phyloP scores from a whole-genome alignment of 1,140 invertebrate genomes.

The Drosophila nebulosa region DNA sequence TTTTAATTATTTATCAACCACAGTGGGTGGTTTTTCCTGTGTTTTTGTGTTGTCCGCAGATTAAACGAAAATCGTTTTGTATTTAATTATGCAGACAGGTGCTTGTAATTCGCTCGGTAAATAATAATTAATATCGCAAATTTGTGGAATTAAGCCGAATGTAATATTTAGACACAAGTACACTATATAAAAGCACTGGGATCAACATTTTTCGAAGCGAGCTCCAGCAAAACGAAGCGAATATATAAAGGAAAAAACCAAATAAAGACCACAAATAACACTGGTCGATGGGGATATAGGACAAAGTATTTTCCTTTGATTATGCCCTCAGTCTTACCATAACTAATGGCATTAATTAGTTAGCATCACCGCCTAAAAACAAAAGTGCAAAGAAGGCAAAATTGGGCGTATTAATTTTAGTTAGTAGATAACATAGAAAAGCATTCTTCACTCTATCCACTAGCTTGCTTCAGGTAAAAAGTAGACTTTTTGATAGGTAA shows the following conservation, averaged over 20 bases:
- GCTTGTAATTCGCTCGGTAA: conserved; percentile 52
- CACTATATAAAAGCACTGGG: not conserved
- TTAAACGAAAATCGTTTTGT: conserved; percentile 74
- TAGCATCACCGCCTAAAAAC: too few species aligned
- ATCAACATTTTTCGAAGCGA: not conserved
- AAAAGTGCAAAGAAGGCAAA: too few species aligned
- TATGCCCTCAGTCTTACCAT: too few species aligned
- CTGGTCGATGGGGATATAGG: too few species aligned
- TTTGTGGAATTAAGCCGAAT: not conserved
- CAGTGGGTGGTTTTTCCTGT: conserved; percentile 39
- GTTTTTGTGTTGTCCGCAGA: conserved; percentile 44
- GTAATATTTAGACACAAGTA: not conserved
- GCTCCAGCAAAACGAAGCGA: too few species aligned
- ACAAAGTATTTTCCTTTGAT: not conserved
- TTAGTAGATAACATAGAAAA: too few species aligned
- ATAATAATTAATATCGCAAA: conserved; percentile 14
- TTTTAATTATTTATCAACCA: conserved; percentile 71
- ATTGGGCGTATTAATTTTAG: too few species aligned
- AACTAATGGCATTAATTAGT: too few species aligned
- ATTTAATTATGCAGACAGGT: conserved; percentile 76
- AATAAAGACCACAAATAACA: not conserved
- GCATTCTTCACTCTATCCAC: too few species aligned
- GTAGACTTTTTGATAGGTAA: too few species aligned
- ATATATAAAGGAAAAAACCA: too few species aligned
- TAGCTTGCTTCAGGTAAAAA: too few species aligned